Conservation (phyloP, 2,113 vertebrate genomes). For the Mormyrus lacerda region DNA sequence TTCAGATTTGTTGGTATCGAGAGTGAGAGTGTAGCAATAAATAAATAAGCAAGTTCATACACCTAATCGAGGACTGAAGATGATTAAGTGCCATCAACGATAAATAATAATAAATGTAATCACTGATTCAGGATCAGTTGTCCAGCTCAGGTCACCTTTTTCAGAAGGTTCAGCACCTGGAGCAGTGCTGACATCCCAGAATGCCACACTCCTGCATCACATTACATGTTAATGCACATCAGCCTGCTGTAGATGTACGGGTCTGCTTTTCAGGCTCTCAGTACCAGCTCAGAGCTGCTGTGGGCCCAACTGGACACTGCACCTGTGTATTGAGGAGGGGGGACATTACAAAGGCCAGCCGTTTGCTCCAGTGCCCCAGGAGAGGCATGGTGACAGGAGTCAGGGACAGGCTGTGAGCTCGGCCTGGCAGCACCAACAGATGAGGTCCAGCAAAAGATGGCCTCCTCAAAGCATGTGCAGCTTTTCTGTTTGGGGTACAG, state of each 20-base stretch:
- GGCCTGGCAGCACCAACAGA: not conserved
- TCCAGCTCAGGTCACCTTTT: not conserved
- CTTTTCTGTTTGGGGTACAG: not conserved
- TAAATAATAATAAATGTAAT: not conserved
- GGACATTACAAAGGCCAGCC: not conserved
- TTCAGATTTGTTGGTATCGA: slow-evolving; percentile 9
- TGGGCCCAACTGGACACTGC: not conserved
- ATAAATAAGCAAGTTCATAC: slow-evolving; percentile 4
- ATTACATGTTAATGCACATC: not conserved
- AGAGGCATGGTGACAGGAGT: not conserved
- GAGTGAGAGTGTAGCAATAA: slow-evolving; percentile 8
- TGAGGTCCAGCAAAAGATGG: not conserved
- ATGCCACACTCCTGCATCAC: not conserved
- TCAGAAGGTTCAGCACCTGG: not conserved
- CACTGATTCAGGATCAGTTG: not conserved
- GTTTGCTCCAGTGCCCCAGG: not conserved
- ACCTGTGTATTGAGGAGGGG: too few relatives aligned
- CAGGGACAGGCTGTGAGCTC: not conserved
- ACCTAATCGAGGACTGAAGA: not conserved
- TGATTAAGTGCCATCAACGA: not conserved
- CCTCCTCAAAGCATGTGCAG: not conserved
- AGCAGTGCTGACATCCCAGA: not conserved
- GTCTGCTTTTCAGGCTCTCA: not conserved
- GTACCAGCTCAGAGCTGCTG: not conserved
- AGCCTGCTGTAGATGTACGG: not conserved